Percentiles rank a stretch among this genome's conserved stretches.
These are phyloP conservation scores for Amblyopsis rosae DNA, from an alignment of 2,113 vertebrate genomes.

Conservation along the genomic window DNA sequence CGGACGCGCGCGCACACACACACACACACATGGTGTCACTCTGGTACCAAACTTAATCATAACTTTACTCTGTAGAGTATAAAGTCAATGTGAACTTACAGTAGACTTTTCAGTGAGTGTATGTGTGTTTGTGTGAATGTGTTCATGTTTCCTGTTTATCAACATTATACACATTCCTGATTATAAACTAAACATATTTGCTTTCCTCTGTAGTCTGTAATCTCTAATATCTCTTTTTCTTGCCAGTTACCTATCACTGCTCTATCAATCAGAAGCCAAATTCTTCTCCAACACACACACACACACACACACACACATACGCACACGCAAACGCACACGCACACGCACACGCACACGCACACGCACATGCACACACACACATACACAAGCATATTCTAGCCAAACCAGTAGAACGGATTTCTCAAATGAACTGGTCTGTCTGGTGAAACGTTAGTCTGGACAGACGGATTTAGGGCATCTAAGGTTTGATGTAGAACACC, in stretches of 20 bases:
- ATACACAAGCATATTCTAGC: neutral
- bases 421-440: slow-evolving; percentile 48
- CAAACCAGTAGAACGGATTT: slow-evolving; percentile 25
- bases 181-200: neutral
- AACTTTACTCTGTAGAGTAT: too few relatives aligned
- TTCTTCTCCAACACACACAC: neutral
- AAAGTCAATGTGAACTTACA: too few relatives aligned
- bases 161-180: neutral
- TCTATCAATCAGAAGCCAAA: slow-evolving; percentile 15
- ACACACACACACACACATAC: too few relatives aligned
- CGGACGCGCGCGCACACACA: slow-evolving; percentile 11
- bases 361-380: slow-evolving; percentile 9
- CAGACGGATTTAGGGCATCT: slow-evolving; percentile 57
- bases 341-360: slow-evolving; percentile 10
- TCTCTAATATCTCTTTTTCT: slow-evolving; percentile 33
- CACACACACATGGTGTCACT: neutral
- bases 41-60: neutral
- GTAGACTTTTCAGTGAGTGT: neutral
- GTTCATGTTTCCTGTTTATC: neutral
- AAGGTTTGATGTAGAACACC: slow-evolving; percentile 36
- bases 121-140: neutral
- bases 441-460: slow-evolving; percentile 40
- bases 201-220: neutral
- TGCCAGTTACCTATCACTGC: neutral
- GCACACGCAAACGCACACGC: neutral